Percentiles rank a stretch among this genome's conserved stretches.
Evolutionary conservation across 2,888 invertebrate genomes (phyloP).

Genomic region (Auanema sp.): DNA sequence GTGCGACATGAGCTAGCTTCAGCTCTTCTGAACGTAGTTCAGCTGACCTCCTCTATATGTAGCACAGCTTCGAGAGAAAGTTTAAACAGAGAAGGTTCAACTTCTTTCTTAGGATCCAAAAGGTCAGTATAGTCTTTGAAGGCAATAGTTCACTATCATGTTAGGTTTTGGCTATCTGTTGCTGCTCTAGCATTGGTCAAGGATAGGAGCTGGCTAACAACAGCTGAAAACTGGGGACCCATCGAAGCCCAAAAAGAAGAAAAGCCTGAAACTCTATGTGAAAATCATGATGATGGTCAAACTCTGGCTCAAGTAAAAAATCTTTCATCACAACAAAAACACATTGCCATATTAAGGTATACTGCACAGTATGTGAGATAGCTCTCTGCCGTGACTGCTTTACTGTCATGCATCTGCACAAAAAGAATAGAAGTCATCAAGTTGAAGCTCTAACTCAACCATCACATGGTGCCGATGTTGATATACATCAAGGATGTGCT

Average conservation of each 20-base stretch:
- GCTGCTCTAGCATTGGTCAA: slow-evolving; percentile 87
- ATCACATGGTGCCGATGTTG: slow-evolving; percentile 73
- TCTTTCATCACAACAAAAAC: background rate
- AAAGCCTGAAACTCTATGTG: slow-evolving; percentile 72
- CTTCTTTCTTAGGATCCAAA: slow-evolving; percentile 16
- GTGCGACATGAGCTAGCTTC: slow-evolving; percentile 44
- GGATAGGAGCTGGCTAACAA: slow-evolving; percentile 53
- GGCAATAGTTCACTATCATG: background rate
- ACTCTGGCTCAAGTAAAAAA: slow-evolving; percentile 45
- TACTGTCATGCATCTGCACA: slow-evolving; percentile 86
- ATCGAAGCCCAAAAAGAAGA: slow-evolving; percentile 42
- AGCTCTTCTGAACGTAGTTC: slow-evolving; percentile 28
- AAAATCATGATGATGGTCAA: slow-evolving; percentile 85
- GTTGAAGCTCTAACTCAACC: slow-evolving; percentile 15
- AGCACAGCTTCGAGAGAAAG: slow-evolving; percentile 16
- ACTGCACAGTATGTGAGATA: slow-evolving; percentile 78
- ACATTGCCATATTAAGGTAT: slow-evolving; percentile 71
- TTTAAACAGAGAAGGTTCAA: slow-evolving; percentile 9
- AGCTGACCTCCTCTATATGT: slow-evolving; percentile 30
- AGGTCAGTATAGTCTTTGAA: slow-evolving; percentile 6
- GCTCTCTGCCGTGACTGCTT: slow-evolving; percentile 88
- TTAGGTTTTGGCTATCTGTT: slow-evolving; percentile 79
- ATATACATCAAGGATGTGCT: slow-evolving; percentile 92
- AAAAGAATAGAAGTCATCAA: slow-evolving; percentile 73
- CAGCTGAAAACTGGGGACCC: slow-evolving; percentile 32